These are phyloP conservation scores for Phengaris alcon DNA, from an alignment of 2,888 invertebrate genomes.

Conservation along the genomic window DNA sequence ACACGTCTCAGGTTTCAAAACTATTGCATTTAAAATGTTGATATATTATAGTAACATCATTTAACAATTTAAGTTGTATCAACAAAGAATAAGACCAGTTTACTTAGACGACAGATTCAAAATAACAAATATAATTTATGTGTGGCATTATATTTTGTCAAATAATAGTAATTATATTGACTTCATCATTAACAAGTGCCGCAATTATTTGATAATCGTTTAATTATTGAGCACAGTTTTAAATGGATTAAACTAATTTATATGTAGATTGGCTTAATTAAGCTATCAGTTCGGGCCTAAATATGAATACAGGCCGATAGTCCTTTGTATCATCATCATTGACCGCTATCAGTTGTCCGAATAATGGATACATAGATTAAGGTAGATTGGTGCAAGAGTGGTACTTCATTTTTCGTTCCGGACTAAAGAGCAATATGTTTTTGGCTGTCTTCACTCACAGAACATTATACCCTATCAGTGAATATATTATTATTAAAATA, in stretches of 20 bases:
- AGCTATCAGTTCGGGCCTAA: constrained; percentile 12
- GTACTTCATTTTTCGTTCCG: too few species aligned
- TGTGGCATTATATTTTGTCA: neutral
- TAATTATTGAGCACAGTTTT: constrained; percentile 13
- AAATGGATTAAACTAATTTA: constrained; percentile 16
- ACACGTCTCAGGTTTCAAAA: neutral
- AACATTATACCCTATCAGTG: too few species aligned
- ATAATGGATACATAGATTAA: too few species aligned
- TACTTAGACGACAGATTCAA: neutral
- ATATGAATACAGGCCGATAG: neutral
- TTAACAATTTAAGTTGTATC: neutral
- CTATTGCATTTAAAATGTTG: neutral
- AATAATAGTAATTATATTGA: constrained; percentile 10
- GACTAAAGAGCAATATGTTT: too few species aligned
- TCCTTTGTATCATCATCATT: neutral
- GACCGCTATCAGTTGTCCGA: too few species aligned
- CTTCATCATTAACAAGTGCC: constrained; percentile 5
- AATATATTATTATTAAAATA: too few species aligned
- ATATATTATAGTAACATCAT: neutral
- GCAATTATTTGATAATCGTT: constrained; percentile 24
- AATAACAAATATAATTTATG: neutral
- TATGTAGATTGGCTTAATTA: constrained; percentile 20
- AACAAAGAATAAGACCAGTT: neutral
- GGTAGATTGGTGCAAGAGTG: too few species aligned
- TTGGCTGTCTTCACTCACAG: too few species aligned